Evolutionary conservation across 1,140 invertebrate species (phyloP).

Genomic region (Drosophila orena): DNA sequence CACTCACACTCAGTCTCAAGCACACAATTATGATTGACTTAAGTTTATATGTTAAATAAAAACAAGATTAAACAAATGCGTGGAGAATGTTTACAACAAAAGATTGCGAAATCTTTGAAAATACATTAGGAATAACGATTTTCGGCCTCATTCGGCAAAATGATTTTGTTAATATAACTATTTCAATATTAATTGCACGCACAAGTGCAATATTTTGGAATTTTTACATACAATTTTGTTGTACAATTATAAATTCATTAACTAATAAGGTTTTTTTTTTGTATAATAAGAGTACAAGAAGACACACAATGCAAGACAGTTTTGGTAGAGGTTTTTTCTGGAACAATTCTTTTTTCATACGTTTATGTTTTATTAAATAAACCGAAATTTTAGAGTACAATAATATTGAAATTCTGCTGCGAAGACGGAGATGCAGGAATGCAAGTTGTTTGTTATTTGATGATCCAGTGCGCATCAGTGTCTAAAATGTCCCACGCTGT

Average conservation of each 20-base stretch:
- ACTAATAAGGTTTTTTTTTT: slow-evolving; percentile 48
- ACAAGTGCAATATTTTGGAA: slow-evolving; percentile 34
- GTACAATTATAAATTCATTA: slow-evolving; percentile 68
- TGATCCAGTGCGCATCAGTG: slow-evolving; percentile 35
- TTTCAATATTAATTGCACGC: slow-evolving; percentile 55
- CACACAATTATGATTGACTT: slow-evolving; percentile 45
- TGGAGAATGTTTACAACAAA: slow-evolving; percentile 68
- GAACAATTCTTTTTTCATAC: slow-evolving; percentile 61
- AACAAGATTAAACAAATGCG: slow-evolving; percentile 64
- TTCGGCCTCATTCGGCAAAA: slow-evolving; percentile 55
- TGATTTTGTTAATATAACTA: slow-evolving; percentile 75
- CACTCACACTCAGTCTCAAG: slow-evolving; percentile 42
- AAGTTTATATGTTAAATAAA: slow-evolving; percentile 65
- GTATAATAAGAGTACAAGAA: slow-evolving; percentile 67
- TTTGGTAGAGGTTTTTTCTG: slow-evolving; percentile 56
- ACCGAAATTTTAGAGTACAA: slow-evolving; percentile 84
- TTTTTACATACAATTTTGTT: slow-evolving; percentile 73
- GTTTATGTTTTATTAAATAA: slow-evolving; percentile 85
- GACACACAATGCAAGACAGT: slow-evolving; percentile 80
- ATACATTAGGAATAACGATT: slow-evolving; percentile 62
- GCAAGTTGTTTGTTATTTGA: slow-evolving; percentile 33
- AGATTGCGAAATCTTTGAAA: slow-evolving; percentile 45
- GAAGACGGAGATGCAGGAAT: slow-evolving; percentile 55
- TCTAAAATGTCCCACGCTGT: slow-evolving; percentile 39
- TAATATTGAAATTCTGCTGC: slow-evolving; percentile 81